A percentile compares a stretch with the other conserved stretches of the same genome.
Conservation (phyloP, 2,888 invertebrate species). For the Drosophila peninsularis region DNA sequence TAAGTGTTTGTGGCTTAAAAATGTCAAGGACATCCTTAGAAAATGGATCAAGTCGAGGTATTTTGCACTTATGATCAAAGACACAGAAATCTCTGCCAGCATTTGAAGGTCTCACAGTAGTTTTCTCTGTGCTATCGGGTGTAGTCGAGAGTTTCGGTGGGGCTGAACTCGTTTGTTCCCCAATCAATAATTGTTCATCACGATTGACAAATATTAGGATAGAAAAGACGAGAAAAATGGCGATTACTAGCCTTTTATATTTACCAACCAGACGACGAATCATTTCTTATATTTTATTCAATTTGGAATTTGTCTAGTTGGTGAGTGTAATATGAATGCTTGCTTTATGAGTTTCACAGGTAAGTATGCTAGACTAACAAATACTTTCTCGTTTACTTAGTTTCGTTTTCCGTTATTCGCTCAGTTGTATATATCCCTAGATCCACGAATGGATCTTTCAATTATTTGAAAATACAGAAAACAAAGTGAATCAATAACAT, state of each 20-base stretch:
- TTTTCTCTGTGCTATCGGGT: no score
- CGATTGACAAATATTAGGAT: not conserved
- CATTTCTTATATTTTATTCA: constrained; percentile 5
- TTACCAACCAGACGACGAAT: not conserved
- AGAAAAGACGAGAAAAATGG: not conserved
- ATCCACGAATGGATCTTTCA: no score
- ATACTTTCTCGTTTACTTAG: not conserved
- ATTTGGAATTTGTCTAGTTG: not conserved
- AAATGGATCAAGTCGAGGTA: constrained; percentile 87
- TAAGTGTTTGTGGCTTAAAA: constrained; percentile 10
- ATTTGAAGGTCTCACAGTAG: not conserved
- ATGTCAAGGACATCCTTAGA: constrained; percentile 83
- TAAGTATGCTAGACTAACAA: not conserved
- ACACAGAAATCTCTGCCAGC: constrained; percentile 22
- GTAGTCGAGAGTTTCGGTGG: not conserved
- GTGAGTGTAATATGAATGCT: not conserved
- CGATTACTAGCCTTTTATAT: not conserved
- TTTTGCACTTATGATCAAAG: constrained; percentile 86
- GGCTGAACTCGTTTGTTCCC: not conserved
- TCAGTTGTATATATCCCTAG: no score
- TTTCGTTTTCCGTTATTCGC: no score
- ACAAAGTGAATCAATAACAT: no score
- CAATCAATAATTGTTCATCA: not conserved
- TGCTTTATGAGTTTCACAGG: not conserved
- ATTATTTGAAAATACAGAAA: no score